Evolutionary conservation across 2,888 invertebrate genomes (phyloP).

Genomic region (Troides helena): DNA sequence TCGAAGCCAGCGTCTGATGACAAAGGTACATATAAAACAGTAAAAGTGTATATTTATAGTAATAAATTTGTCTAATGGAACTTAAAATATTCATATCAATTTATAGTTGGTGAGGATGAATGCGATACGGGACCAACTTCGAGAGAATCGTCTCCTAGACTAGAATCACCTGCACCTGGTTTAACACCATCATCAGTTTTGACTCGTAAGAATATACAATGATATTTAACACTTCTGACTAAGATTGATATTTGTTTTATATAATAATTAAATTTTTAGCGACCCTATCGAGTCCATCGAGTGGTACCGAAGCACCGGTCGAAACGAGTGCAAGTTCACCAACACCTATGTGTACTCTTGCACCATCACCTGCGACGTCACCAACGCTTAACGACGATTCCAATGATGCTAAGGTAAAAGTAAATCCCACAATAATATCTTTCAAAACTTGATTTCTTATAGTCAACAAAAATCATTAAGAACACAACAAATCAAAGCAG

Average conservation of each 20-base stretch:
- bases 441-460: too few species aligned
- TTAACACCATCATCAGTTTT: conserved; percentile 70
- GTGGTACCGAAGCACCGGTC: conserved; percentile 60
- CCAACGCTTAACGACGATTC: conserved; percentile 66
- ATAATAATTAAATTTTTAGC: conserved; percentile 41
- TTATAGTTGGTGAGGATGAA: conserved; percentile 81
- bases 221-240: too few species aligned
- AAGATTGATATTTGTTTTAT: conserved; percentile 3
- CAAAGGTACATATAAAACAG: conserved; percentile 59
- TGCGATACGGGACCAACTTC: conserved; percentile 83
- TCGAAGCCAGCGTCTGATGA: conserved; percentile 87
- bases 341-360: conserved; percentile 45
- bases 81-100: neutral
- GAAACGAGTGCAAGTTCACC: conserved; percentile 48
- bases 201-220: conserved; percentile 58
- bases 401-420: conserved; percentile 58
- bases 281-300: conserved; percentile 66
- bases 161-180: conserved; percentile 82
- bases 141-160: conserved; percentile 86
- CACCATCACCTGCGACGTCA: conserved; percentile 58
- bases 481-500: too few species aligned
- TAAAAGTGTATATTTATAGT: too few species aligned
- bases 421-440: too few species aligned
- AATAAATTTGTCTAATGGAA: too few species aligned
- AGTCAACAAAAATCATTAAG: too few species aligned